Evolutionary conservation across 30 jellyfish, hydroid and myxozoan genomes (phyloP).

Genomic region (Hydractinia symbiolongicarpus): DNA sequence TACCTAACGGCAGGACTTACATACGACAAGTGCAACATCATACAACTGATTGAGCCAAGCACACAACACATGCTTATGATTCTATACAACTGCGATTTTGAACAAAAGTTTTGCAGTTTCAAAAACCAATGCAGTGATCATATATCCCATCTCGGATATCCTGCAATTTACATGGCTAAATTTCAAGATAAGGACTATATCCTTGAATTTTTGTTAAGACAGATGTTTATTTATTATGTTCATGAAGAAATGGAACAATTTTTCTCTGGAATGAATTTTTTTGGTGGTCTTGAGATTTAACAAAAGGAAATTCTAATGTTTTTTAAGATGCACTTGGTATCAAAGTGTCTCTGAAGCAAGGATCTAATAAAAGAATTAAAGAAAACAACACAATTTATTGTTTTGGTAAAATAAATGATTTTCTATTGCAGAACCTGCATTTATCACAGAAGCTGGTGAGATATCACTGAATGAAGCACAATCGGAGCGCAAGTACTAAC

Average conservation of each 20-base stretch:
- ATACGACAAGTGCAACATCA: constrained; percentile 19
- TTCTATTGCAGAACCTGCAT: too few species aligned
- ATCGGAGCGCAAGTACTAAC: too few species aligned
- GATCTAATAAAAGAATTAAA: not conserved
- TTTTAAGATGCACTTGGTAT: not conserved
- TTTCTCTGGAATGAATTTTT: constrained; percentile 29
- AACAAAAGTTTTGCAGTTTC: not conserved
- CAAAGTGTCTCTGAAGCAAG: not conserved
- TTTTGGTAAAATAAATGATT: too few species aligned
- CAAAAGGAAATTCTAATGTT: not conserved
- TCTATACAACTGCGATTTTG: not conserved
- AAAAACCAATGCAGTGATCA: constrained; percentile 7
- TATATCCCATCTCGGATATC: not conserved
- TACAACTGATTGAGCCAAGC: not conserved
- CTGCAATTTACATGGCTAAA: not conserved
- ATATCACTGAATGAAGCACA: too few species aligned
- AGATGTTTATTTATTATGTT: constrained; percentile 29
- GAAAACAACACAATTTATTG: too few species aligned
- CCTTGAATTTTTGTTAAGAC: constrained; percentile 30
- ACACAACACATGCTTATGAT: not conserved
- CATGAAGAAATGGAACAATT: constrained; percentile 39
- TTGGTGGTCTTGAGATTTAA: constrained; percentile 1
- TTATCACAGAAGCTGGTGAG: too few species aligned
- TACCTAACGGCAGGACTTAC: constrained; percentile 16
- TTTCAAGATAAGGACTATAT: constrained; percentile 25